Evolutionary conservation across 2,113 vertebrate genomes (phyloP), one percentile per base, ranked within the genome.

Genomic region (Tychaedon coryphoeus): DNA sequence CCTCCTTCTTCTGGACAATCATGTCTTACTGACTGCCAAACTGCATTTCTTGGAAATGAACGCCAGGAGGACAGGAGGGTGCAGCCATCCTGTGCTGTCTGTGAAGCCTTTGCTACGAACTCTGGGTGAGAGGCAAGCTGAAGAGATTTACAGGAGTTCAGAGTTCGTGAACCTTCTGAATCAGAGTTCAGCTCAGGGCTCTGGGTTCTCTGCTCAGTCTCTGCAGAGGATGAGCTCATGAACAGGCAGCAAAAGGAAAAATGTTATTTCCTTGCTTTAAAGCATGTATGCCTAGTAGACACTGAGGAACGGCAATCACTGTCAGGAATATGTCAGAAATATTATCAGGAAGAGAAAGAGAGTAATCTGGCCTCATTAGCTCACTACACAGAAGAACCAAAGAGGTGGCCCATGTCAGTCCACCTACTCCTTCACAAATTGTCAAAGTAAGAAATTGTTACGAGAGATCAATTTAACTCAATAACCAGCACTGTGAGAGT

Each of bases 111-210:
- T 34, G 31, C 47, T 28, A 23, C 0, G 7, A 84, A 14, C 5
- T 3, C 26, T 20, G 1, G 0, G 9, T 4, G 28, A 79, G 42
- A 3, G 12, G 9, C 36, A 70, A 42, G 36, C 29, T 51, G 20
- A 62, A 81, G 67, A 2, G 14, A 31, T 57, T 31, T 9, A 43
- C 8, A 53, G n/a, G 31, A 57, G 36, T 8, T 70, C 17, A n/a
- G 67, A 73, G 31, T 8, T 17, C 42, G 8, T 19, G 19, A 79
- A 31, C 29, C 20, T 72, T 28, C 1, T 1, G 11, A 67, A 34
- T 14, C 60, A 34, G 42, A 51, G 38, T 19, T 45, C 47, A 40
- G 2, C 6, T 77, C 16, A 61, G 47, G 14, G 7, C 36, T 77
- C 16, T 19, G n/a, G 14, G 26, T 19, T 33, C 43, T 6, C 34